phyloP scores from a whole-genome alignment of 2,113 vertebrate species.

The Muscicapa adusta region DNA sequence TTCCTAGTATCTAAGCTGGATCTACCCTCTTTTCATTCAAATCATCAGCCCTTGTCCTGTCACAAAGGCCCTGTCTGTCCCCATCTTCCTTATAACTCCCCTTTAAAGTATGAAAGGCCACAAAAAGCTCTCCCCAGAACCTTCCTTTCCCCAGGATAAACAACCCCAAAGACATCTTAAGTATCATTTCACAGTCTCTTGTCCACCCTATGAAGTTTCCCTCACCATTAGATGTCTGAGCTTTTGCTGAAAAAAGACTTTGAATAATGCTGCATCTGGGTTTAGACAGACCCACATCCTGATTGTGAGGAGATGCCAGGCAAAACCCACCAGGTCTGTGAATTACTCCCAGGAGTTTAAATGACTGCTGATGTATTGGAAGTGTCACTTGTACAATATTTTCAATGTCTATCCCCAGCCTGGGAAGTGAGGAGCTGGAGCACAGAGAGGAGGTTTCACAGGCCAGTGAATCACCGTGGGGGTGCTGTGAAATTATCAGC shows the following conservation, averaged over 20 bases:
- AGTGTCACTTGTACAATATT: background rate
- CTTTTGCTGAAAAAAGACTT: background rate
- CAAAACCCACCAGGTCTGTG: background rate
- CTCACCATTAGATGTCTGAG: rapidly evolving
- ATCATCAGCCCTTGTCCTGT: background rate
- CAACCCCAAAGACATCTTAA: background rate
- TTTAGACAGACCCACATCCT: background rate
- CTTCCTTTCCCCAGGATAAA: background rate
- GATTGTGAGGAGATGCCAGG: background rate
- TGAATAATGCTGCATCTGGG: rapidly evolving
- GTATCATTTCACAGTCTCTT: background rate
- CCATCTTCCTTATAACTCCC: background rate
- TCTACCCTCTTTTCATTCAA: background rate
- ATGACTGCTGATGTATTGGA: background rate
- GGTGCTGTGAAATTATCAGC: background rate
- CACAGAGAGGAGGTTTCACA: background rate
- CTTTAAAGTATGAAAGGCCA: background rate
- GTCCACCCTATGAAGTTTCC: background rate
- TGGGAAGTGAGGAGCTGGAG: background rate
- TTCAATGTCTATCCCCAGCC: background rate
- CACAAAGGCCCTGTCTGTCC: background rate
- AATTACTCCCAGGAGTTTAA: background rate
- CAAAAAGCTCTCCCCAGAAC: background rate
- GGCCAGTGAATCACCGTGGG: background rate
- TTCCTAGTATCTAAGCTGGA: background rate